Conservation (phyloP, 2,888 invertebrate genomes). For the Strigamia maritima region DNA sequence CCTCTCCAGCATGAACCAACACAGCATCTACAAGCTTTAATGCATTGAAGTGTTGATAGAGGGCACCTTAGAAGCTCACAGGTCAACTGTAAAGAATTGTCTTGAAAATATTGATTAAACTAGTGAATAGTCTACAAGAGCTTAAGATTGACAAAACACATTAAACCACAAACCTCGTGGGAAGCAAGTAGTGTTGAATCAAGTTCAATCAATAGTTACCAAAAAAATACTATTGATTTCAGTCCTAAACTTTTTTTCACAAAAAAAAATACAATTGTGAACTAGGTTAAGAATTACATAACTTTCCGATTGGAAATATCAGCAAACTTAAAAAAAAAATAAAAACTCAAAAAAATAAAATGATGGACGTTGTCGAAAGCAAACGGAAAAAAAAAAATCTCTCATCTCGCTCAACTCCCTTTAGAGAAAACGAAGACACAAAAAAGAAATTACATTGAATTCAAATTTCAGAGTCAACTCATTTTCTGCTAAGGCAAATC, state of each 20-base stretch:
- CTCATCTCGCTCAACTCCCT: constrained; percentile 22
- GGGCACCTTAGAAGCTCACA: constrained; percentile 8
- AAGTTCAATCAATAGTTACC: neutral
- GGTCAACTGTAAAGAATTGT: constrained; percentile 27
- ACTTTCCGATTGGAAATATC: constrained; percentile 18
- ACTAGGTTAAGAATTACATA: neutral
- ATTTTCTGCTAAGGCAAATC: constrained; percentile 32
- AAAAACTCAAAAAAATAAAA: too few relatives aligned
- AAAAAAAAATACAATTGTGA: neutral
- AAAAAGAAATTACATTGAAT: constrained; percentile 34
- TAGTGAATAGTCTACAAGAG: neutral
- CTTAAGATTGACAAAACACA: constrained; percentile 28
- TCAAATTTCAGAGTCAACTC: constrained; percentile 28
- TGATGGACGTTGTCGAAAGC: constrained; percentile 7
- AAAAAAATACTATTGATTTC: constrained; percentile 9
- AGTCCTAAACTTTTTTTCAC: neutral
- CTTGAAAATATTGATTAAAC: constrained; percentile 27
- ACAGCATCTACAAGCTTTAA: neutral
- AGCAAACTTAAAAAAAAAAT: neutral
- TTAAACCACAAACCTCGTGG: constrained; percentile 30
- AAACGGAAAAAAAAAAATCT: neutral
- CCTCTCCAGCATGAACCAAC: constrained; percentile 22
- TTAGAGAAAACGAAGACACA: constrained; percentile 7
- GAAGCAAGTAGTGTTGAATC: neutral
- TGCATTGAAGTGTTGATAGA: constrained; percentile 30